Base-by-base conservation (phyloP, 2,113 vertebrate species). In the Artemisiospiza belli region DNA sequence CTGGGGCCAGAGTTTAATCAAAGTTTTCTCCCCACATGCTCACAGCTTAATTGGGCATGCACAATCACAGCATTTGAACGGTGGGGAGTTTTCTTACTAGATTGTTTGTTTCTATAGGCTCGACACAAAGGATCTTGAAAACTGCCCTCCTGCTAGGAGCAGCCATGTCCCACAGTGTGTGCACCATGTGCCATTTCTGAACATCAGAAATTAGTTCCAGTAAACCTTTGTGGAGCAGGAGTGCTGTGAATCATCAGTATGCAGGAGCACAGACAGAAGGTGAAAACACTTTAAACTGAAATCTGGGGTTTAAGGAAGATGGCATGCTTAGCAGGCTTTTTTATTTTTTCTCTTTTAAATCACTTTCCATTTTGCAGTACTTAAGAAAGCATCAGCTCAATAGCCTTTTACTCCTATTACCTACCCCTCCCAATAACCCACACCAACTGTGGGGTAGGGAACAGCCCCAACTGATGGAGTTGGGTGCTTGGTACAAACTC, bases 361-460 rank as follows among this genome's bases (percentile, higher is more conserved):
- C 4, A 12, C 10, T 72, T 77, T 62, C 33, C 16, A 63, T 92
- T 93, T 37, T 64, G 41, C 44, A 82, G 28, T 58, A 61, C 23
- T 58, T 78, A 21, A 87, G 44, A 94, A 88, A 55, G 22, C 19
- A 93, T 7, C 23, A 68, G 12, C 37, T 47, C 84, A 91, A 33
- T 1, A 61, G 43, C 35, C 16, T 93, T 76, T 66, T n/a, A 31
- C 21, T 93, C 79, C 58, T 31, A 31, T 7, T 1, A 2, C 12
- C 49, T 55, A 23, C 30, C 44, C 70, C 31, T 82, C 15, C 11
- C 62, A 73, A 17, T 7, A 79, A 39, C 41, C 28, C 58, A 39
- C 11, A 13, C 6, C 18, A 20, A 49, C 21, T 20, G 5, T 0
- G 39, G 0, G 6, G 6, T 5, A 7, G 4, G 10, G 28, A 85